Evolutionary conservation across 2,113 vertebrate species (phyloP), one percentile per base, ranked within the genome.

Genomic region (Actenoides lindsayi): DNA sequence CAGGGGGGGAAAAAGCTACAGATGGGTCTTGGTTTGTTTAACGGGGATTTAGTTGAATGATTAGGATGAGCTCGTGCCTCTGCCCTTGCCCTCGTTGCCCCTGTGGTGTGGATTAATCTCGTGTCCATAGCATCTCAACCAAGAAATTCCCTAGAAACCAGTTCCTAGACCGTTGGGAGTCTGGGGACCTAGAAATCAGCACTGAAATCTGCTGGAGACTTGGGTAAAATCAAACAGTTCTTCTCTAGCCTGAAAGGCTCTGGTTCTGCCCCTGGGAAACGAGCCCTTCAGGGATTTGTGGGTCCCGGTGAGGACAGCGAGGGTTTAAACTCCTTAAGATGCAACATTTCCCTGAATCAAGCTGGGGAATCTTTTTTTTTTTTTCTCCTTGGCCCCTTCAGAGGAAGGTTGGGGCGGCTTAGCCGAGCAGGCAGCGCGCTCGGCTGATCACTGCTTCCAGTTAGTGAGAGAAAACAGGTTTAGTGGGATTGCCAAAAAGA

Each of bases 111-210:
- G 39, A 4, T 6, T 46, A 18, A 39, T 27, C 84, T 33, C 13
- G 14, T 28, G 1, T 7, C 37, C 41, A n/a, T 13, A 53, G 59
- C 1, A 0, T 42, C 35, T 65, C 28, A 24, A 33, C 63, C 48
- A 16, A 83, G 83, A 70, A 83, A 54, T 50, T 93, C 81, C 84
- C 93, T 97, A n/a, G 92, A 89, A 83, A 91, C 83, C 50, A 11
- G 10, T 69, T 94, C 93, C 89, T 73, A 44, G 83, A 50, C 39
- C 16, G 30, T 33, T 56, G 54, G 60, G 67, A 77, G 83, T 73
- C 28, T 39, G 37, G 30, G 76, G 11, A 24, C 25, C 1, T 16
- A 14, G 31, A 68, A 73, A 17, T 42, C 16, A 5, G 2, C 16
- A 2, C 21, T 30, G 16, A 35, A 57, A 13, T 10, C 3, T 6